phyloP scores from a whole-genome alignment of 2,888 invertebrate genomes.

The Orchestes rusci region DNA sequence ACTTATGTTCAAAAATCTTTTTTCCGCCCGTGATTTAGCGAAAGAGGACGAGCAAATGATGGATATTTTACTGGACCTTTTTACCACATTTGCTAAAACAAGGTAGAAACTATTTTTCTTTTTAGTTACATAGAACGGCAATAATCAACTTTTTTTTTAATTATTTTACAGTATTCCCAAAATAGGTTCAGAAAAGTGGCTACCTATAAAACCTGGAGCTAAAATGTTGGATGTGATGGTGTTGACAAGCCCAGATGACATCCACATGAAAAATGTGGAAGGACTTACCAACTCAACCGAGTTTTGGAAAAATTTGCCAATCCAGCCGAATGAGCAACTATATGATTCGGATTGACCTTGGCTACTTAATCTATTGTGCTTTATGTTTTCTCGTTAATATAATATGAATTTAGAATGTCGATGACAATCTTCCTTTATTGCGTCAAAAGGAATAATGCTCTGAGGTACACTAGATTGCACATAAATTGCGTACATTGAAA shows the following conservation, averaged over 20 bases:
- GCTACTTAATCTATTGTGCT: neutral
- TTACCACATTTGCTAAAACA: constrained; percentile 30
- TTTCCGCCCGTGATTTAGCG: constrained; percentile 20
- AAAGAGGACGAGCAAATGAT: constrained; percentile 31
- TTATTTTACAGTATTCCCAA: constrained; percentile 27
- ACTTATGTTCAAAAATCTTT: constrained; percentile 26
- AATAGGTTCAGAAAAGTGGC: constrained; percentile 27
- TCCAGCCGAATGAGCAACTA: constrained; percentile 3
- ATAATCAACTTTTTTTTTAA: neutral
- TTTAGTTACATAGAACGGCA: neutral
- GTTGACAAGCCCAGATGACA: constrained; percentile 24
- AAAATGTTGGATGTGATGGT: constrained; percentile 25
- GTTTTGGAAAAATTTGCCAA: constrained; percentile 27
- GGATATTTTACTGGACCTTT: constrained; percentile 29
- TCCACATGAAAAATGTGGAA: constrained; percentile 27
- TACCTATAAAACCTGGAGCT: constrained; percentile 22
- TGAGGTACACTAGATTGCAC: too few species aligned
- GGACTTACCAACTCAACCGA: constrained; percentile 24
- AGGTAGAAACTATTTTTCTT: constrained; percentile 22
- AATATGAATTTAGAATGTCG: too few species aligned
- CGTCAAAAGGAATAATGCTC: too few species aligned
- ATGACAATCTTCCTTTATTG: too few species aligned
- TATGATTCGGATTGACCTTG: neutral
- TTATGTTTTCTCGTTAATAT: neutral
- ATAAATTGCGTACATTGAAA: too few species aligned